phyloP scores from a whole-genome alignment of 2,797 vertebrate genomes.

The Merluccius polli region DNA sequence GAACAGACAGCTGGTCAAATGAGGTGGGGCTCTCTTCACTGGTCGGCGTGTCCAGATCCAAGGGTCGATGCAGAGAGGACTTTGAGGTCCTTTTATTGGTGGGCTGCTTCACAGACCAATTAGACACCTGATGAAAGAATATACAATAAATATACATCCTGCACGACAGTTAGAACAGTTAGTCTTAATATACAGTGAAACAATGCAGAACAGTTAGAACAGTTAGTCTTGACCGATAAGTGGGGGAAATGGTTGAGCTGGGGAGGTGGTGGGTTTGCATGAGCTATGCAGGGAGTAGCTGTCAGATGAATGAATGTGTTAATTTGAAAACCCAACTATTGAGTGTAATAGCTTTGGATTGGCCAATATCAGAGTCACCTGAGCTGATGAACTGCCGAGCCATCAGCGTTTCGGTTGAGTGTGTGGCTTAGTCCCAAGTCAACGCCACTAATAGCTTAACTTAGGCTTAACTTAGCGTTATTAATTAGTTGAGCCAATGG shows the following conservation, averaged over 20 bases:
- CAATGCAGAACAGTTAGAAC: not conserved
- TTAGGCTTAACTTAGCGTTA: no score
- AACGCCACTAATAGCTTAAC: no score
- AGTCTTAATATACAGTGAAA: not conserved
- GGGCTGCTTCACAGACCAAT: constrained; percentile 95
- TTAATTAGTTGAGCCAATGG: no score
- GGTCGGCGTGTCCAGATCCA: constrained; percentile 94
- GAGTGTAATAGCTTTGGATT: not conserved
- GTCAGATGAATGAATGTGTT: not conserved
- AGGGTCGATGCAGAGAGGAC: constrained; percentile 92
- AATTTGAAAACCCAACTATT: not conserved
- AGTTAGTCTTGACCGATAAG: not conserved
- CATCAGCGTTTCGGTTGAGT: no score
- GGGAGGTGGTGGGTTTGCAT: not conserved
- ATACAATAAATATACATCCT: not conserved
- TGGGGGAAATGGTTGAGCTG: not conserved
- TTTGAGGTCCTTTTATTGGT: constrained; percentile 97
- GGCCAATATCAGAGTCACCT: no score
- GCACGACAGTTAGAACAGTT: not conserved
- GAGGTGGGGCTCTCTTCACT: constrained; percentile 92
- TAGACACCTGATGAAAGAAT: constrained; percentile 76
- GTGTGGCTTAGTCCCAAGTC: no score
- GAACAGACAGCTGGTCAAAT: constrained; percentile 92
- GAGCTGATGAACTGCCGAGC: no score
- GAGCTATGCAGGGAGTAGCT: no score